Evolutionary conservation across 2,797 vertebrate genomes (phyloP), one percentile per base, ranked within the genome.

Genomic region (Staurois parvus): DNA sequence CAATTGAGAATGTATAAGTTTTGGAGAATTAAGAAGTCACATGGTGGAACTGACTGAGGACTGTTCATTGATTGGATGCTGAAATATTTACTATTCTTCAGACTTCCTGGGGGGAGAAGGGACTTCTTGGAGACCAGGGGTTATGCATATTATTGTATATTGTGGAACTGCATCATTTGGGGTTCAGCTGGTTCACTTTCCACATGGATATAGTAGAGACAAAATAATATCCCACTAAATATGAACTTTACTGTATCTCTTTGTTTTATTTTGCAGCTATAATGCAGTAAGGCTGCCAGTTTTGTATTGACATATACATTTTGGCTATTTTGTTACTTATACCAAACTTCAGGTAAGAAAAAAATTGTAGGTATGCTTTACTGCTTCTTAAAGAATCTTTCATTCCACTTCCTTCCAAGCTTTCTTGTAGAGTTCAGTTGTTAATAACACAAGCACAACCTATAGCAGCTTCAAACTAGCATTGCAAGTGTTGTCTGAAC

Each of bases 391-490:
- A 75, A 73, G 8, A 79, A 73, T 74, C 12, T 40, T 76, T 68
- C 26, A 66, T 73, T 74, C 17, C 34, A 68, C 42, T 75, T 66
- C 37, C 69, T 66, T 37, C 37, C 37, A 64, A 75, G 45, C 77
- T 75, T 84, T 56, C 69, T 83, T 81, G 81, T 76, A 84, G 66
- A 40, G 29, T 59, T 79, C 80, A 73, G 48, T 73, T 79, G 67
- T 34, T 73, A n/a, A 75, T 68, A 83, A 74, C 30, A 83, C n/a
- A 83, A 83, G 81, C 74, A 79, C 52, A 75, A 87, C 81, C 69
- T 73, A 74, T 59, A 72, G 81, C 73, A 73, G 42, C 76, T 84
- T 79, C 70, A 83, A 79, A 79, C 81, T 87, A 70, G 69, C 85
- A 79, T 69, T 30, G 76, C 32, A 75, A 87, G 64, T 79, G 30